Evolutionary conservation across 2,797 vertebrate species (phyloP), one percentile per base, ranked within the genome.

Genomic region (Lateolabrax maculatus): DNA sequence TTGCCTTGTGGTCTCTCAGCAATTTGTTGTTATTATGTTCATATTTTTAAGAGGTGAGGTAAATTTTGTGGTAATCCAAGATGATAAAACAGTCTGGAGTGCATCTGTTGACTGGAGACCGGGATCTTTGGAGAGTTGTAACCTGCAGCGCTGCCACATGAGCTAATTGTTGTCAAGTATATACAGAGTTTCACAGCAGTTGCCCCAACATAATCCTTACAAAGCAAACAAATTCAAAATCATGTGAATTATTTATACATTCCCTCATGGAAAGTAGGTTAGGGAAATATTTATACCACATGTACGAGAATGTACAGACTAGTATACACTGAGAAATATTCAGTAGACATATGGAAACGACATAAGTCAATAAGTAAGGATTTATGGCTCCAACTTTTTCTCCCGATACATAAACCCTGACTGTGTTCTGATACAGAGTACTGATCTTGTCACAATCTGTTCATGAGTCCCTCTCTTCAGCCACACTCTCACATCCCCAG

Each of bases 21-120:
- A 90, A 88, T 91, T 88, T 89, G 80, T 80, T 74, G 80, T 80
- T 81, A 81, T 88, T 81, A 80, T 87, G 81, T 75, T 89, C 70
- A 80, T 86, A 75, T 90, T 85, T 89, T 84, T 72, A 84, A 85
- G 77, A 75, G 55, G 31, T 31, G 64, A 66, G 75, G 56, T 86
- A 77, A 34, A 88, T 83, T 85, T 68, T 41, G 67, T 15, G 12
- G 37, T 86, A 87, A 90, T 85, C n/a, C 34, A 81, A 77, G 77
- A 41, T 84, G 66, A 79, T 77, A 62, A 84, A 87, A 79, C 44
- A 34, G 58, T 69, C 64, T 5, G 10, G 19, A 52, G 58, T 41
- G 31, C 74, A 71, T 61, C 37, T 69, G 72, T 71, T 75, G 73
- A 75, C 58, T 78, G 23, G 63, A 65, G 76, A 55, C 34, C 1